Percentiles rank a stretch among this genome's conserved stretches.
Evolutionary conservation across 2,888 invertebrate species (phyloP).

Genomic region (Craniophora ligustri): DNA sequence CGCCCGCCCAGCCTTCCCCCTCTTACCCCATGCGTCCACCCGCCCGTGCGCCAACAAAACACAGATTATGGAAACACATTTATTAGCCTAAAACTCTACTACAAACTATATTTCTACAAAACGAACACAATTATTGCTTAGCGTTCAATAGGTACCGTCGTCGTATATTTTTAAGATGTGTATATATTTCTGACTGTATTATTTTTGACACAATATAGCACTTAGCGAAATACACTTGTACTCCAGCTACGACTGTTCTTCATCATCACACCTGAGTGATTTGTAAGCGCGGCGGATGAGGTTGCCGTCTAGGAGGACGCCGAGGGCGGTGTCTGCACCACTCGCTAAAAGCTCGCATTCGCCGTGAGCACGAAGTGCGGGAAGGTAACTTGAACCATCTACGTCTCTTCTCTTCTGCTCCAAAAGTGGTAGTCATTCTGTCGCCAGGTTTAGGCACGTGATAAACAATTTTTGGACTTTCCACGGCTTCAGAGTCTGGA

Average conservation of each 20-base stretch:
- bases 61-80: conserved; percentile 83
- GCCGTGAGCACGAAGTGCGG: conserved; percentile 67
- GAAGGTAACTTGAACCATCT: conserved; percentile 76
- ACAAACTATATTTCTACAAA: conserved; percentile 76
- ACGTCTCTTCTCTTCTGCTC: conserved; percentile 68
- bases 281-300: conserved; percentile 76
- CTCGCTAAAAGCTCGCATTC: conserved; percentile 67
- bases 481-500: conserved; percentile 73
- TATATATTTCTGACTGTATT: conserved; percentile 23
- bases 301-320: conserved; percentile 72
- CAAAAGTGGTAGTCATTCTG: conserved; percentile 82
- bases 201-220: conserved; percentile 38
- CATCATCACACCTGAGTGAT: conserved; percentile 85
- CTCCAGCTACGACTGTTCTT: conserved; percentile 45
- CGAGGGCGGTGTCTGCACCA: conserved; percentile 75
- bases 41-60: conserved; percentile 80
- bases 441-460: conserved; percentile 81
- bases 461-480: conserved; percentile 83
- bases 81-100: conserved; percentile 85
- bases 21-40: conserved; percentile 67
- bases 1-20: conserved; percentile 72
- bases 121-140: conserved; percentile 64
- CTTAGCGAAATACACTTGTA: conserved; percentile 43
- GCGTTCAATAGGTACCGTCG: conserved; percentile 45
- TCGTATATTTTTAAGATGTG: conserved; percentile 23